Evolutionary conservation across 2,113 vertebrate species (phyloP), one percentile per base, ranked within the genome.

Genomic region (Erythrocercus mccallii): DNA sequence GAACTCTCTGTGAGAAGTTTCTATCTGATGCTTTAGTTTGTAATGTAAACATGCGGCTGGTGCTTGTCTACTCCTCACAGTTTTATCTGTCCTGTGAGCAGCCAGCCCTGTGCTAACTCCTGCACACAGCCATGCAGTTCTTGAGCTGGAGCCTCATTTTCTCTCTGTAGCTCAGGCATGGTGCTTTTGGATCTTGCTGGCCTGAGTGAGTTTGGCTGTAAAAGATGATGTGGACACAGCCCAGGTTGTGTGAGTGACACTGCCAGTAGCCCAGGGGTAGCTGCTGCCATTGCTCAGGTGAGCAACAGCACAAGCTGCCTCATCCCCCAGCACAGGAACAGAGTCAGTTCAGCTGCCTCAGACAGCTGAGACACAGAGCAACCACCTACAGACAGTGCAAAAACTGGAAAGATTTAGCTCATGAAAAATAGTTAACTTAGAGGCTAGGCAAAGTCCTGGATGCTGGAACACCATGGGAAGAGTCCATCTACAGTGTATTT

Each of bases 261-360:
- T 33, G 30, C 7, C 31, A 35, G 80, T 40, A 56, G 37, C 13
- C 17, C 12, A n/a, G 11, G 35, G 62, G 3, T 3, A 15, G 17
- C 23, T 45, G 70, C 69, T 94, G 85, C 61, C 35, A 3, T 1
- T 44, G 54, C 72, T 81, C 50, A 37, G 45, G 45, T 30, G 53
- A 45, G 2, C 6, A 44, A 3, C 42, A 16, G 22, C 19, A 51
- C 25, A 20, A 27, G 60, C 47, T 72, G 79, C 79, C 66, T 37
- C 1, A 24, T 25, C 24, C 53, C 3, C 0, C 51, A n/a, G 27
- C 4, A 4, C 31, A 66, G 2, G 10, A 37, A 56, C 31, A 42
- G 27, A 73, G 64, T 22, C 81, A 70, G 53, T 27, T 10, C 53
- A 77, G 60, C 69, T 54, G 38, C 69, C 58, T 10, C 69, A 33